Evolutionary conservation across 2,113 vertebrate genomes (phyloP).

Genomic region (Numida meleagris): DNA sequence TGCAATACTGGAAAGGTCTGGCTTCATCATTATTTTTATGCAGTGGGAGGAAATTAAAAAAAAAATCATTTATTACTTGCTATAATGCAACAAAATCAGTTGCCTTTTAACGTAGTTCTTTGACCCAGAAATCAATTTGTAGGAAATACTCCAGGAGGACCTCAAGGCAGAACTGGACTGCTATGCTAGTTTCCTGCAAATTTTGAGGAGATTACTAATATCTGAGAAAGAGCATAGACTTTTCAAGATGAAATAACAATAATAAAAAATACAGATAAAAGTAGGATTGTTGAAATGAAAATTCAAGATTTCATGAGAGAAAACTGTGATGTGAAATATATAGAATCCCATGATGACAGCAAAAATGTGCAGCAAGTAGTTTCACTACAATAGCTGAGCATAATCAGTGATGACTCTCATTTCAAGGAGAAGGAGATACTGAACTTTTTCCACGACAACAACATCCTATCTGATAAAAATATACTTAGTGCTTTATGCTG

Average conservation of each 20-base stretch:
- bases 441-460: neutral
- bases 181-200: neutral
- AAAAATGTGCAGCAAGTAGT: neutral
- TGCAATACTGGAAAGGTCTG: neutral
- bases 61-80: neutral
- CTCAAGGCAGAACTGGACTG: neutral
- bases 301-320: neutral
- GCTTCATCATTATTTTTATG: neutral
- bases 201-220: neutral
- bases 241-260: neutral
- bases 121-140: neutral
- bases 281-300: neutral
- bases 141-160: neutral
- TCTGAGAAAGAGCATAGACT: neutral
- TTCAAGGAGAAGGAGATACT: neutral
- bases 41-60: neutral
- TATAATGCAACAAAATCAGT: neutral
- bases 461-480: neutral
- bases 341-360: neutral
- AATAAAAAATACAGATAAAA: neutral
- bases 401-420: neutral
- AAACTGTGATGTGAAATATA: neutral
- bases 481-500: accelerated
- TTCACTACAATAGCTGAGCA: neutral
- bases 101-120: neutral